Percentiles rank a stretch among this genome's conserved stretches.
phyloP scores from a whole-genome alignment of 2,797 vertebrate species.

The Diglossa cyanea region DNA sequence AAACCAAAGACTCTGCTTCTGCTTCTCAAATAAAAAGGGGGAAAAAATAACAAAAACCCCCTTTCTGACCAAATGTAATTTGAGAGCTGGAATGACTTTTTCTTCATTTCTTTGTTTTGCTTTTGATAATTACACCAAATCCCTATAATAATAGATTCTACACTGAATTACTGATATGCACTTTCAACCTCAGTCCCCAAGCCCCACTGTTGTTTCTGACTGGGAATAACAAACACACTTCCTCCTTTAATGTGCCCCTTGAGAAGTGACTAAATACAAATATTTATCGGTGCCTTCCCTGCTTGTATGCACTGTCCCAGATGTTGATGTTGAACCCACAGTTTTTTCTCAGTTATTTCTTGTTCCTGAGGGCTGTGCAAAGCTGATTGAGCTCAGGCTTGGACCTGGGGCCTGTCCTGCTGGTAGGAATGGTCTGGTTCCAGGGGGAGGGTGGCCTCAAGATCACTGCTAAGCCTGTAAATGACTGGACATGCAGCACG shows the following conservation, averaged over 20 bases:
- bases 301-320: accelerated
- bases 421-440: neutral
- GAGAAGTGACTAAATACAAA: constrained; percentile 13
- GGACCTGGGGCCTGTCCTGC: neutral
- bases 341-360: neutral
- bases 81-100: neutral
- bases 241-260: neutral
- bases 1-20: neutral
- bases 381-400: neutral
- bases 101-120: constrained; percentile 35
- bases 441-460: neutral
- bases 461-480: neutral
- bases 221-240: neutral
- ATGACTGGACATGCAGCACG: accelerated
- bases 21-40: neutral
- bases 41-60: accelerated
- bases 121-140: constrained; percentile 31
- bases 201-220: neutral
- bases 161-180: constrained; percentile 29
- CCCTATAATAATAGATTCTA: neutral
- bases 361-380: neutral
- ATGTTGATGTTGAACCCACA: neutral
- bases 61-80: neutral
- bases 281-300: neutral
- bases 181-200: constrained; percentile 39